A percentile compares a stretch with the other conserved stretches of the same genome.
Conservation (phyloP, 2,797 vertebrate species). For the Siniperca scherzeri region DNA sequence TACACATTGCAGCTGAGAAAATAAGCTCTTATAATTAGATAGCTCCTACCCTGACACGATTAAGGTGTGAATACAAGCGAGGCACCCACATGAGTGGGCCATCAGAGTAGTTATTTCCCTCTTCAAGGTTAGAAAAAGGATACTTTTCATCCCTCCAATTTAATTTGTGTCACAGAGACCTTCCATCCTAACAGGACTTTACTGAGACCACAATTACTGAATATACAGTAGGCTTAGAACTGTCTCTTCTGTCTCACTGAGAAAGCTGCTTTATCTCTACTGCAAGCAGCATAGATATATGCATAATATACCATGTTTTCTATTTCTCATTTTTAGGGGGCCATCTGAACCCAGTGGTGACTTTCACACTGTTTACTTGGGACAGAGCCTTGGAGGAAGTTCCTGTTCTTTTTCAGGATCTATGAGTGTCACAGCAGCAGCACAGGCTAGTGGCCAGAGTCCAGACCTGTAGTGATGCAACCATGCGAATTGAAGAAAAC, state of each 20-base stretch:
- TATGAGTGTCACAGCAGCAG: no score
- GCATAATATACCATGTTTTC: not conserved
- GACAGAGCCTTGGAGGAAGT: slow-evolving; percentile 91
- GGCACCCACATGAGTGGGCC: slow-evolving; percentile 45
- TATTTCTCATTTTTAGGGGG: slow-evolving; percentile 81
- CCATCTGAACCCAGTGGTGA: slow-evolving; percentile 92
- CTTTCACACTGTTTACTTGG: slow-evolving; percentile 90
- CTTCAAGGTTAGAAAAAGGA: slow-evolving; percentile 56
- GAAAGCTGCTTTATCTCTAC: not conserved
- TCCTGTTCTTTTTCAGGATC: slow-evolving; percentile 86
- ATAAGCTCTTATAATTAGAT: slow-evolving; percentile 78
- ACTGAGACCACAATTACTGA: slow-evolving; percentile 52
- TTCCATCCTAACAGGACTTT: slow-evolving; percentile 59
- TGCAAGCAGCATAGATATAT: not conserved
- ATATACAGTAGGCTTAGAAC: not conserved
- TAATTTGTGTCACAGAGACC: slow-evolving; percentile 70
- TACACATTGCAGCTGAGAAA: slow-evolving; percentile 61
- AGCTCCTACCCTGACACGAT: slow-evolving; percentile 63
- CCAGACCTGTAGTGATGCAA: slow-evolving; percentile 7
- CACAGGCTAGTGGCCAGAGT: no score
- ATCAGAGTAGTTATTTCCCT: slow-evolving; percentile 55
- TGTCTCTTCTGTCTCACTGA: not conserved
- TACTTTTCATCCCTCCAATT: slow-evolving; percentile 69
- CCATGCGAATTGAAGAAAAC: not conserved
- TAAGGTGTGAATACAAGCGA: slow-evolving; percentile 61